Conservation (phyloP, 2,113 vertebrate genomes). For the Neodon shergylaensis region DNA sequence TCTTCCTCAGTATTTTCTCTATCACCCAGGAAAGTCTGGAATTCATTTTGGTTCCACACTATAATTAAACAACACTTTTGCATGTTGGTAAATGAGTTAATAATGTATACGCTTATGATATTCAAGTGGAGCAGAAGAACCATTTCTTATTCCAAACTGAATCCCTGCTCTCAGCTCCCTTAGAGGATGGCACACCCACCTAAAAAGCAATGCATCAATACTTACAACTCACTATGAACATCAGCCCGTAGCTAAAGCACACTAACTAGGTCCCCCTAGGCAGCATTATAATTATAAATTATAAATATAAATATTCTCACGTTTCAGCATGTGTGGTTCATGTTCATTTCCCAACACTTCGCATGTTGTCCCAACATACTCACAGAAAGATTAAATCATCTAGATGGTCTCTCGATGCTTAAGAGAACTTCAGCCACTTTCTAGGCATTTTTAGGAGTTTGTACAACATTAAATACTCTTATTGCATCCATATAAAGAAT, state of each 20-base stretch:
- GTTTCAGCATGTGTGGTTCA: conserved; percentile 67
- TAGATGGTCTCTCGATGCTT: conserved; percentile 73
- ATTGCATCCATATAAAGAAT: conserved; percentile 65
- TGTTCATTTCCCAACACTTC: conserved; percentile 66
- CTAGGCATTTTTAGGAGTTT: conserved; percentile 34
- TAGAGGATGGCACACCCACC: conserved; percentile 63
- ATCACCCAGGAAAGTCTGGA: conserved; percentile 53
- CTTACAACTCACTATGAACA: conserved; percentile 77
- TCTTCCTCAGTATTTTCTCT: conserved; percentile 63
- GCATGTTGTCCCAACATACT: conserved; percentile 69
- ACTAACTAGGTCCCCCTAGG: conserved; percentile 75
- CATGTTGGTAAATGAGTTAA: conserved; percentile 59
- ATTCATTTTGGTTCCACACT: conserved; percentile 53
- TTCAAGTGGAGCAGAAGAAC: conserved; percentile 49
- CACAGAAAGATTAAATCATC: conserved; percentile 64
- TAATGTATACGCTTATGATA: conserved; percentile 25
- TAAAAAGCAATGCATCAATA: conserved; percentile 82
- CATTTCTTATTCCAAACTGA: conserved; percentile 74
- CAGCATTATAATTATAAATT: conserved; percentile 76
- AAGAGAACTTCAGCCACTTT: conserved; percentile 59
- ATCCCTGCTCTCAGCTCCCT: conserved; percentile 75
- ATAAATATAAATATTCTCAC: conserved; percentile 78
- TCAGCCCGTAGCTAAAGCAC: conserved; percentile 78
- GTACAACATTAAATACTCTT: conserved; percentile 59
- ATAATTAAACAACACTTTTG: conserved; percentile 50